phyloP scores from a whole-genome alignment of 2,113 vertebrate species.

The Larimichthys crocea region DNA sequence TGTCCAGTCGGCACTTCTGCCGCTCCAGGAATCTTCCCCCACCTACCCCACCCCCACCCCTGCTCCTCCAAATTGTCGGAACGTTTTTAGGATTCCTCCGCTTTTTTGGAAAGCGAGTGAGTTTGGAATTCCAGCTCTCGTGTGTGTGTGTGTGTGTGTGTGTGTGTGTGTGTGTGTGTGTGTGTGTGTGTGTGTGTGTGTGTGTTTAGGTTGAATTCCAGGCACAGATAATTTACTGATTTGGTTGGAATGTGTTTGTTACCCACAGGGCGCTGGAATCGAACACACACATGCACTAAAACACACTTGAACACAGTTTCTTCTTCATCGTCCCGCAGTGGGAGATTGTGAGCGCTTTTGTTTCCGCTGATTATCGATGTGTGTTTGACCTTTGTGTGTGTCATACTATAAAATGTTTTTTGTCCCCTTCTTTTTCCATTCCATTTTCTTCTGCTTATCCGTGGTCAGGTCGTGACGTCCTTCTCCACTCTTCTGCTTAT shows the following conservation, averaged over 20 bases:
- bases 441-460: no score
- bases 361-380: conserved; percentile 30
- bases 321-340: conserved; percentile 39
- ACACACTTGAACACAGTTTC: conserved; percentile 37
- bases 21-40: conserved; percentile 47
- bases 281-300: conserved; percentile 31
- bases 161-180: conserved; percentile 28
- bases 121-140: conserved; percentile 63
- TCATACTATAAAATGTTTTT: neutral
- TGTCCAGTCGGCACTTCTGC: conserved; percentile 70
- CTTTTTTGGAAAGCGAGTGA: conserved; percentile 60
- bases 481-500: no score
- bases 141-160: conserved; percentile 9
- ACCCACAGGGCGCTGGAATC: conserved; percentile 60
- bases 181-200: conserved; percentile 33
- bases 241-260: conserved; percentile 75
- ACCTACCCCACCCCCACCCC: neutral
- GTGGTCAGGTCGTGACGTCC: no score
- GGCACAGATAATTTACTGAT: conserved; percentile 72
- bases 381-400: conserved; percentile 33
- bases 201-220: conserved; percentile 72
- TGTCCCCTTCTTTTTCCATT: neutral
- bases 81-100: conserved; percentile 73
- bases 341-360: conserved; percentile 43
- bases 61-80: conserved; percentile 62